These are phyloP conservation scores for Diglossa brunneiventris DNA, from an alignment of 2,113 vertebrate genomes.

Conservation along the genomic window DNA sequence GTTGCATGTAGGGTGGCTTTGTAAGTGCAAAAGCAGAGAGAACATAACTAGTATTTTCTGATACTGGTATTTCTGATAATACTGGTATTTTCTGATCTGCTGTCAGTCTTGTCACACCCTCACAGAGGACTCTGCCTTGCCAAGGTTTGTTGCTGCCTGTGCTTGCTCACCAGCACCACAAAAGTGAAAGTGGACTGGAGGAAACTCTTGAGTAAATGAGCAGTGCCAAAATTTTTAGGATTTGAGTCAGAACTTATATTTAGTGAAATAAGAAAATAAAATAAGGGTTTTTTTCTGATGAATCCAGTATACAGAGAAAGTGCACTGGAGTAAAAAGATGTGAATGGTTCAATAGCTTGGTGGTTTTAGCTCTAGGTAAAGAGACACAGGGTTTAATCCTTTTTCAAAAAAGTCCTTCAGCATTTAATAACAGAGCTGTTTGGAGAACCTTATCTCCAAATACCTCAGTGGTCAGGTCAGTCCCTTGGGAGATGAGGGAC, in stretches of 20 bases:
- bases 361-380: neutral
- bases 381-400: neutral
- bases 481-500: neutral
- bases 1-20: neutral
- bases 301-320: neutral
- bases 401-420: neutral
- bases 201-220: neutral
- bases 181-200: neutral
- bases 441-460: conserved; percentile 7
- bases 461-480: neutral
- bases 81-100: neutral
- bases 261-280: conserved; percentile 1
- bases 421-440: neutral
- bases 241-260: neutral
- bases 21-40: neutral
- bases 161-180: neutral
- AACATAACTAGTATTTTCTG: neutral
- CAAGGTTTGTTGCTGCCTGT: neutral
- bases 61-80: neutral
- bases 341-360: neutral
- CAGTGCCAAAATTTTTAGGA: neutral
- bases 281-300: neutral
- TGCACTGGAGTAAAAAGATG: neutral
- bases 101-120: neutral
- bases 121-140: neutral